phyloP scores from a whole-genome alignment of 2,797 vertebrate genomes.

The Acrossocheilus wenchowensis region DNA sequence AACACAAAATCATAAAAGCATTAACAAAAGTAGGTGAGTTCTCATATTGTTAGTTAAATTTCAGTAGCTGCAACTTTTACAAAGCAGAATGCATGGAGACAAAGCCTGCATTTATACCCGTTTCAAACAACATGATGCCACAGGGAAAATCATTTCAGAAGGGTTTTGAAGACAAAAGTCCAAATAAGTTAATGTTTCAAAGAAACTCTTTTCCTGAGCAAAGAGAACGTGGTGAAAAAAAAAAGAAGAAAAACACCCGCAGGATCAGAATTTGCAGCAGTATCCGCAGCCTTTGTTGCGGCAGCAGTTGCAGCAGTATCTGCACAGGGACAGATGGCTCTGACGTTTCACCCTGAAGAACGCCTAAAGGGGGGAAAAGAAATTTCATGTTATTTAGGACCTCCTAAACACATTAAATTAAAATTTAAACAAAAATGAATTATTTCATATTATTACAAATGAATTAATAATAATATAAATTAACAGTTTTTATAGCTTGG shows the following conservation, averaged over 20 bases:
- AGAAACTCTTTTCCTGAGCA: neutral
- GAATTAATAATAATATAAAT: neutral
- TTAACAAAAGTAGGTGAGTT: slow-evolving; percentile 9
- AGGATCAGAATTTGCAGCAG: slow-evolving; percentile 81
- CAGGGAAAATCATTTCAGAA: neutral
- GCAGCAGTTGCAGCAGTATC: slow-evolving; percentile 83
- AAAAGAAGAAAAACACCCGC: neutral
- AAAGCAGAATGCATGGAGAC: neutral
- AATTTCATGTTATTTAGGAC: too few relatives aligned
- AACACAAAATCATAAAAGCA: slow-evolving; percentile 45
- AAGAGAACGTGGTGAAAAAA: neutral
- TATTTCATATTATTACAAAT: too few relatives aligned
- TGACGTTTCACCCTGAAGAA: slow-evolving; percentile 73
- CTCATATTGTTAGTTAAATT: neutral
- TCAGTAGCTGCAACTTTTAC: slow-evolving; percentile 7
- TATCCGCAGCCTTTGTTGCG: slow-evolving; percentile 71
- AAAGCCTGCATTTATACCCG: slow-evolving; percentile 9
- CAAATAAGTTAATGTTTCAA: slow-evolving; percentile 49
- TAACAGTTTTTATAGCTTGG: neutral
- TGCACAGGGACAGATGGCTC: slow-evolving; percentile 80
- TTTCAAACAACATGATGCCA: neutral
- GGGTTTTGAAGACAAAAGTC: slow-evolving; percentile 1
- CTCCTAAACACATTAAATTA: too few relatives aligned
- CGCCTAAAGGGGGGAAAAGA: slow-evolving; percentile 60
- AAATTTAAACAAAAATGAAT: too few relatives aligned